Conservation (phyloP, 2,888 invertebrate genomes). For the Mesoligia furuncula region DNA sequence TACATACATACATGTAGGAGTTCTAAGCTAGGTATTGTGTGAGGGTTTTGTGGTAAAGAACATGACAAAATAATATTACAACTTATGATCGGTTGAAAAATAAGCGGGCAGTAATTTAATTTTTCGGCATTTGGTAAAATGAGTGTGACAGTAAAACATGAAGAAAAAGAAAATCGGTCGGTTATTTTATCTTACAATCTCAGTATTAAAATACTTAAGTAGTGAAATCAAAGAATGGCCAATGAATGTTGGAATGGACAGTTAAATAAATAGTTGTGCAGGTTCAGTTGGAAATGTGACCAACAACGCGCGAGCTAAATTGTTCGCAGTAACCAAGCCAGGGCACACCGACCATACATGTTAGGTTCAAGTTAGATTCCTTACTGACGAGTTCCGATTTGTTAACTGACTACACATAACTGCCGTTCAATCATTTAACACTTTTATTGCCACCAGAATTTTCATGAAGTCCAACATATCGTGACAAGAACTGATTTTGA, state of each 20-base stretch:
- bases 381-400: no score
- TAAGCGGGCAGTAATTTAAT: background rate
- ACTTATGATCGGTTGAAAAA: background rate
- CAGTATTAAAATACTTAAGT: no score
- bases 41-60: background rate
- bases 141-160: background rate
- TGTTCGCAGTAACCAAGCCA: background rate
- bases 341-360: background rate
- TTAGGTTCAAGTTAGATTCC: background rate
- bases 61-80: background rate
- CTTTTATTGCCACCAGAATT: no score
- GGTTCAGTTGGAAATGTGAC: background rate
- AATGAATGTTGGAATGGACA: background rate
- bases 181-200: no score
- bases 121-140: background rate
- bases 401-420: no score
- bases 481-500: no score
- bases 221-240: no score
- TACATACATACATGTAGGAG: background rate
- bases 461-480: no score
- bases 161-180: no score
- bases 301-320: background rate
- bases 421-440: no score
- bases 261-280: background rate
- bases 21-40: background rate